A percentile compares a stretch with the other conserved stretches of the same genome.
These are phyloP conservation scores for Periophthalmus magnuspinnatus DNA, from an alignment of 2,797 vertebrate species.

Conservation along the genomic window DNA sequence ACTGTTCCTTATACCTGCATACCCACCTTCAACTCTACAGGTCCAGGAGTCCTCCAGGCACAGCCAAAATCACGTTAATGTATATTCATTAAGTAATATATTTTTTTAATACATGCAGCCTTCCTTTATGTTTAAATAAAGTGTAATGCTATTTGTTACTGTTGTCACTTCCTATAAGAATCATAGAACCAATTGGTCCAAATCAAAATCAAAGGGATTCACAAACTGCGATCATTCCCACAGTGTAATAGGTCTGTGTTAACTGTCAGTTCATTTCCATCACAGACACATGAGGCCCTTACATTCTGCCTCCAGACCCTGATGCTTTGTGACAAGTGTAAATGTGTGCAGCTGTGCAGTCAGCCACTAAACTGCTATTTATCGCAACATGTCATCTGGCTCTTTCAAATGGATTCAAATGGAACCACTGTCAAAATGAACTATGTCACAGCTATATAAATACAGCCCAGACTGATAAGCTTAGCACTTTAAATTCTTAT, in stretches of 20 bases:
- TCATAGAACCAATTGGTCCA: not conserved
- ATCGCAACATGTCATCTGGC: conserved; percentile 1
- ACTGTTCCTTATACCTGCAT: too few species aligned
- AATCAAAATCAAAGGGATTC: not conserved
- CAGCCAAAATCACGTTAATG: too few species aligned
- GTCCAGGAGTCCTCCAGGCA: too few species aligned
- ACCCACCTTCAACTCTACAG: too few species aligned
- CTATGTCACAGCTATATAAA: not conserved
- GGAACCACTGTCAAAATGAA: not conserved
- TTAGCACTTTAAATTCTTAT: not conserved
- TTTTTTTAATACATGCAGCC: not conserved
- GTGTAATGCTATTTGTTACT: not conserved
- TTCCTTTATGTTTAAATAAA: not conserved
- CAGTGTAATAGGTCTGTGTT: not conserved
- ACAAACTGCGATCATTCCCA: not conserved
- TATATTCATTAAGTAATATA: too few species aligned
- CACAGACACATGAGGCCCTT: not conserved
- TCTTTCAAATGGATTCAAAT: not conserved
- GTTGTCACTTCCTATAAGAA: not conserved
- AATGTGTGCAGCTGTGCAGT: conserved; percentile 10
- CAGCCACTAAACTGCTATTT: conserved; percentile 3
- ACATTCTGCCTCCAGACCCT: not conserved
- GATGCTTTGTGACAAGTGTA: conserved; percentile 13
- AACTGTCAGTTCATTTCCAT: conserved; percentile 1
- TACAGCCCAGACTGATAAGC: not conserved